Conservation (phyloP, 2,888 invertebrate genomes). For the Himalopsyche tibetana region DNA sequence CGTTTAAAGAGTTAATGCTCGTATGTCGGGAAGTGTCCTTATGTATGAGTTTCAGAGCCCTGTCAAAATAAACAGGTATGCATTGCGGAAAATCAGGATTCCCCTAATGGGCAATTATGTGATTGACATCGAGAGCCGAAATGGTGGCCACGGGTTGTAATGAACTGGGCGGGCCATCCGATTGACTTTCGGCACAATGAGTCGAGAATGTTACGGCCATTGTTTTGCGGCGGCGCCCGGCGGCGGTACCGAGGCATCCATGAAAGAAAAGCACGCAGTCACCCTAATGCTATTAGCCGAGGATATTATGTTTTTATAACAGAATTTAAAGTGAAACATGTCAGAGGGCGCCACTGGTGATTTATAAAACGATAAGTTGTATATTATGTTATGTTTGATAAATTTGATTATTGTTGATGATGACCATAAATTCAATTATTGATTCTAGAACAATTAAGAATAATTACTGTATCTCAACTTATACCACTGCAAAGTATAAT, state of each 20-base stretch:
- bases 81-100: constrained; percentile 25
- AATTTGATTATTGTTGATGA: constrained; percentile 7
- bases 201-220: constrained; percentile 47
- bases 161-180: constrained; percentile 37
- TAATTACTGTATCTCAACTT: no score
- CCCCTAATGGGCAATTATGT: constrained; percentile 32
- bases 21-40: no score
- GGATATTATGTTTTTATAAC: constrained; percentile 51
- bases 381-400: not conserved
- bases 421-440: not conserved
- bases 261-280: constrained; percentile 51
- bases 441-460: no score
- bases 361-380: constrained; percentile 11
- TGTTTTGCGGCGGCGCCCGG: constrained; percentile 49
- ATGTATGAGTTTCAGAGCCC: not conserved
- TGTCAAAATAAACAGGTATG: constrained; percentile 22
- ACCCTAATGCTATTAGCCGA: constrained; percentile 53
- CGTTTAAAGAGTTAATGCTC: no score
- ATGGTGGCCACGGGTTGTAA: constrained; percentile 27
- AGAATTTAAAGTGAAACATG: constrained; percentile 35
- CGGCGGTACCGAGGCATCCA: constrained; percentile 45
- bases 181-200: constrained; percentile 30
- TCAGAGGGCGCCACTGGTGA: constrained; percentile 22
- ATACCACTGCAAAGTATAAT: no score
- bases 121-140: constrained; percentile 21